Evolutionary conservation across 2,888 invertebrate species (phyloP).

Genomic region (Hipparchia sbordonii): DNA sequence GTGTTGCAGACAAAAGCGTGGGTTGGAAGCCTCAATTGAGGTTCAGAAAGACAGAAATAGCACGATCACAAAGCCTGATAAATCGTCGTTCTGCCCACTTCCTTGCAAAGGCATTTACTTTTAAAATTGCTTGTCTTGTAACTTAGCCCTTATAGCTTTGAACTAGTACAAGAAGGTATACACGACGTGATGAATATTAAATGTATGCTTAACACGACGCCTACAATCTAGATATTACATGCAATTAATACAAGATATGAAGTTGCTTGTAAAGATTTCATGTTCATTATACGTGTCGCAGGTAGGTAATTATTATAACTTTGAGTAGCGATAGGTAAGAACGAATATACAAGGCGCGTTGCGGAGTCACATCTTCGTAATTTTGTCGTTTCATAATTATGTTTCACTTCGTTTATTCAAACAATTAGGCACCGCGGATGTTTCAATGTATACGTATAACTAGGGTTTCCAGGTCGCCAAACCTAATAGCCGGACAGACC

Average conservation of each 20-base stretch:
- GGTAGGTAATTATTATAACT: too few species aligned
- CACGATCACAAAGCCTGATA: conserved; percentile 1
- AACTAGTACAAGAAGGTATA: background rate
- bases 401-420: too few species aligned
- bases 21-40: background rate
- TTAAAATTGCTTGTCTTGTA: background rate
- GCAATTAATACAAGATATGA: background rate
- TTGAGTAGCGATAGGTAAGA: too few species aligned
- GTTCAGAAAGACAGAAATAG: conserved; percentile 11
- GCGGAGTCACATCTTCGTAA: too few species aligned
- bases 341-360: too few species aligned
- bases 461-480: too few species aligned
- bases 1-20: conserved; percentile 14
- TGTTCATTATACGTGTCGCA: background rate
- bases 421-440: too few species aligned
- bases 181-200: conserved; percentile 3
- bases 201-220: background rate
- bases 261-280: background rate
- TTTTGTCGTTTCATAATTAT: too few species aligned
- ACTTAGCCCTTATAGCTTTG: background rate
- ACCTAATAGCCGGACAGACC: too few species aligned
- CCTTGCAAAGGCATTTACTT: background rate
- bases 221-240: background rate
- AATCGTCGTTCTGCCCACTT: background rate
- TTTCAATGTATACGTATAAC: too few species aligned